Evolutionary conservation across 2,888 invertebrate species (phyloP), one percentile per base, ranked within the genome.

Genomic region (Campoplex nolae): DNA sequence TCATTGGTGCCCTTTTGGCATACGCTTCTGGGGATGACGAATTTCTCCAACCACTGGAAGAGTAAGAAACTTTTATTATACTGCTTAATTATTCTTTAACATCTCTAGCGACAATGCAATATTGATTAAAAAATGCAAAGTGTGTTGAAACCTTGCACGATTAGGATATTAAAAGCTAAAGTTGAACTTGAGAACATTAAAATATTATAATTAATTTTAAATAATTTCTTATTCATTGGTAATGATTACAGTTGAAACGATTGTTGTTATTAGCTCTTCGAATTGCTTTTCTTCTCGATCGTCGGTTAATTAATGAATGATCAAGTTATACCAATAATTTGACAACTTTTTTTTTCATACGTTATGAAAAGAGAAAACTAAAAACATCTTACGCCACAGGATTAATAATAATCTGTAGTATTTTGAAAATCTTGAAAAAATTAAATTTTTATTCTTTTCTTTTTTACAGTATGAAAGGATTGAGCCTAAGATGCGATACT

Each of bases 381-480:
- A 1, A 28, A 58, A 23, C 23, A 58, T 23, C 28, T 11, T 1
- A 28, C 38, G 38, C 3, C 38, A 38, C 38, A 28, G n/a, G 28
- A 28, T 23, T 11, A 23, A 23, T 58, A 2, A 56, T 8, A 28
- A 58, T 58, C 11, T 23, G 11, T 3, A 23, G 28, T 9, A 58
- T 56, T 23, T 9, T 2, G 1, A 54, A 16, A 2, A 9, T 6
- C 28, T 16, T n/a, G 3, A 38, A 16, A 54, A 73, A 11, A 48
- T 48, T 2, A 3, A 9, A 56, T n/a, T 56, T 48, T 35, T 35
- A 18, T 54, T 38, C 18, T 68, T 3, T 6, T 8, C 32, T 65
- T 1, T 38, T 45, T 87, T 74, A 11, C 79, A 94, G 94, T 9
- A 91, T 92, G 92, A 92, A 93, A 78, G 90, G 90, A n/a, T 81